These are phyloP conservation scores for Amphiprion clarkii DNA, from an alignment of 2,797 vertebrate genomes.

Conservation along the genomic window DNA sequence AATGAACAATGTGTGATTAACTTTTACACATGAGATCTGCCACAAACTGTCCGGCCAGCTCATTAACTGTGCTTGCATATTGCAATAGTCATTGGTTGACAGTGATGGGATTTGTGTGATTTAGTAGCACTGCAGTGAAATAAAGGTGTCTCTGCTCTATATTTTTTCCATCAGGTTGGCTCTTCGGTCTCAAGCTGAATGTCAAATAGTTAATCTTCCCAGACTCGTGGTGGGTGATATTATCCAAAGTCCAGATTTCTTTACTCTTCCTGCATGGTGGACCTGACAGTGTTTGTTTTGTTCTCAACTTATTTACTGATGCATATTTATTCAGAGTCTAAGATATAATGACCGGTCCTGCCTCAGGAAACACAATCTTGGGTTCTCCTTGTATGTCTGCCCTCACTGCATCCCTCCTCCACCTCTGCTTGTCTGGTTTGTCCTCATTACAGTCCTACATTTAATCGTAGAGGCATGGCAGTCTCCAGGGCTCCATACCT, in stretches of 20 bases:
- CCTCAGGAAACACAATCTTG: background rate
- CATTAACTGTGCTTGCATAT: constrained; percentile 43
- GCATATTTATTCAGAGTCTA: background rate
- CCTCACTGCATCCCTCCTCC: constrained; percentile 8
- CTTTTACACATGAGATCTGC: constrained; percentile 46
- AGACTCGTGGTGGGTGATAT: background rate
- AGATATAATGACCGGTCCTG: background rate
- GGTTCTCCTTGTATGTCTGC: constrained; percentile 16
- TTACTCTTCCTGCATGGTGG: background rate
- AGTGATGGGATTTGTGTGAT: constrained; percentile 42
- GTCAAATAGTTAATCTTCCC: constrained; percentile 15
- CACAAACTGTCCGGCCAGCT: constrained; percentile 27
- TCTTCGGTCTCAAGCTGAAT: constrained; percentile 21
- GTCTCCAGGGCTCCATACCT: constrained; percentile 49
- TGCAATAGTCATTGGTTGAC: constrained; percentile 33
- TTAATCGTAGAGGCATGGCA: constrained; percentile 42
- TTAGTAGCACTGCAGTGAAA: constrained; percentile 53
- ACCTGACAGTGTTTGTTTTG: background rate
- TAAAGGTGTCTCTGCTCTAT: constrained; percentile 18
- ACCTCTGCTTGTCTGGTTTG: constrained; percentile 24
- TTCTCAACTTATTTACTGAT: background rate
- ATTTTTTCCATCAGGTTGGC: background rate
- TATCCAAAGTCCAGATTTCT: background rate
- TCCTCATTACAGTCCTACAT: constrained; percentile 41
- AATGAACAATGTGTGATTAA: constrained; percentile 56